Evolutionary conservation across 2,888 invertebrate genomes (phyloP), one percentile per base, ranked within the genome.

Genomic region (Pandemis cinnamomeana): DNA sequence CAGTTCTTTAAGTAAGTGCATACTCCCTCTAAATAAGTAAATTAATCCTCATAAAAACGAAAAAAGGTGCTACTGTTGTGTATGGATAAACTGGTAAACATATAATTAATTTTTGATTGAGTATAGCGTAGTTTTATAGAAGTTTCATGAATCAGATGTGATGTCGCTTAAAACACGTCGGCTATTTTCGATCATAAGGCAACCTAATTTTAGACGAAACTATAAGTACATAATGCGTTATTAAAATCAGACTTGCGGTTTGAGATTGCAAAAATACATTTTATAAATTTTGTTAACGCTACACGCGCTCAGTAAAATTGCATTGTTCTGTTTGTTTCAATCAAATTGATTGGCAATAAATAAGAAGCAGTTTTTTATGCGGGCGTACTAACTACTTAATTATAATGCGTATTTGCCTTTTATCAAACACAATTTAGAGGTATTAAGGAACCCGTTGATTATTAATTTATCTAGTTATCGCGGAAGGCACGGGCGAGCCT

Each of bases 1-100:
- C 78, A 84, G 71, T 78, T 85, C 89, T 76, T 81, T 93, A 80
- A 89, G 93, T 93, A 82, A 91, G 93, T 91, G 76, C 36, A 51
- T 75, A 62, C 71, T 60, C 5, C 27, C 27, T 71, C 41, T 71
- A 71, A 67, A 66, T 63, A 51, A 64, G 2, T 41, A 15, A 60
- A 36, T 60, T 0, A 11, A 48, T 64, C 0, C 44, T n/a, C 27
- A 10, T 10, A 58, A 2, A 20, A 58, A 11, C 11, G 1, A 1
- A 58, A 20, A 7, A 27, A 27, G 2, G 10, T 27, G 27, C 27
- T 27, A 4, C 20, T 27, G 8, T 11, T 11, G 2, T 20, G 20
- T 15, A 27, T 27, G 5, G 61, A 20, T 46, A 53, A 10, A 51
- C n/a, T 10, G 13, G 15, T 20, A 42, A 42, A n/a, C 42, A 1